phyloP scores from a whole-genome alignment of 2,797 vertebrate species.

The Periophthalmus magnuspinnatus region DNA sequence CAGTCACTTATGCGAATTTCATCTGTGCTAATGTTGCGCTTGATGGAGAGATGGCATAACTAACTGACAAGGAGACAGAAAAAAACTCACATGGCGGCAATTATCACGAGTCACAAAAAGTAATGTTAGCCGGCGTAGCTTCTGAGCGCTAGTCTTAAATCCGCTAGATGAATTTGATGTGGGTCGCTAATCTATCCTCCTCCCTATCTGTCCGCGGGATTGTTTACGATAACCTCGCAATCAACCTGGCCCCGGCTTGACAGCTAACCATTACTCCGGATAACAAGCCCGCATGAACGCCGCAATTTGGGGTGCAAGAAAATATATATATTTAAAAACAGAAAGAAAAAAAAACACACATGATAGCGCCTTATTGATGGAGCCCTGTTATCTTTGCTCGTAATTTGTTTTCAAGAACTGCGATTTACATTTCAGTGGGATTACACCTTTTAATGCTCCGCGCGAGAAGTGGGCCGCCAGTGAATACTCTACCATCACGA shows the following conservation, averaged over 20 bases:
- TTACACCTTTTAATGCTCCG: constrained; percentile 89
- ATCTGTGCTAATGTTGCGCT: constrained; percentile 39
- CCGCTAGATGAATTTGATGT: constrained; percentile 80
- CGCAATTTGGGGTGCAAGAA: constrained; percentile 82
- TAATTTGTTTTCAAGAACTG: constrained; percentile 93
- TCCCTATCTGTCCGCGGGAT: constrained; percentile 68
- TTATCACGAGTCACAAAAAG: constrained; percentile 59
- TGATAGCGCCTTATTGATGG: constrained; percentile 73
- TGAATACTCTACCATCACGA: constrained; percentile 74
- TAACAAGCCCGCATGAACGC: constrained; percentile 69
- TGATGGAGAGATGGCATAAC: constrained; percentile 58
- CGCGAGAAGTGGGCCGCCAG: constrained; percentile 80
- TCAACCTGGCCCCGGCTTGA: constrained; percentile 80
- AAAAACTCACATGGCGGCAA: constrained; percentile 61
- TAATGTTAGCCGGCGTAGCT: constrained; percentile 49
- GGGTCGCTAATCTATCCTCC: constrained; percentile 38
- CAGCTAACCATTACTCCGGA: constrained; percentile 84
- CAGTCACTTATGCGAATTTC: constrained; percentile 39
- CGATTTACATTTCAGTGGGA: constrained; percentile 96
- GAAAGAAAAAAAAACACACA: constrained; percentile 20
- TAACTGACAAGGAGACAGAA: constrained; percentile 27
- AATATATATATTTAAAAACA: constrained; percentile 49
- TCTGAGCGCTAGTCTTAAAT: constrained; percentile 72
- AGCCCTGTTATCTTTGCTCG: constrained; percentile 84
- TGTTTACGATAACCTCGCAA: constrained; percentile 87